Percentiles rank a stretch among this genome's conserved stretches.
Evolutionary conservation across 2,888 invertebrate species (phyloP).

Genomic region (Girardia tigrina): DNA sequence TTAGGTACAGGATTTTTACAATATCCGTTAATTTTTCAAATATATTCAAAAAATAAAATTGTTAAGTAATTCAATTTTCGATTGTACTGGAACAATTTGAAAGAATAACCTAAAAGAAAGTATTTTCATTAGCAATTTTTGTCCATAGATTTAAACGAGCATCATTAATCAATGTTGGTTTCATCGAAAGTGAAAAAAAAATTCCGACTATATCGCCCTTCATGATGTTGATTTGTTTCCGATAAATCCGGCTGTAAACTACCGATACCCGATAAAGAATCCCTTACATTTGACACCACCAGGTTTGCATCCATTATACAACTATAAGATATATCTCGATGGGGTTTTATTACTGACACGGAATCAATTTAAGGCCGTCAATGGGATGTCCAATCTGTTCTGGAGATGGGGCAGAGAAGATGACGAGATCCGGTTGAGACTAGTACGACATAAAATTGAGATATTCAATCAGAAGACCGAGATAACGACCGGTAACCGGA

Average conservation of each 20-base stretch:
- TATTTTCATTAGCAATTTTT: too few relatives aligned
- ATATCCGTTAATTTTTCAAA: too few relatives aligned
- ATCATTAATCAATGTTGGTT: constrained; percentile 85
- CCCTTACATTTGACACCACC: constrained; percentile 78
- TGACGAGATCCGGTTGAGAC: constrained; percentile 86
- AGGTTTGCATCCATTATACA: constrained; percentile 68
- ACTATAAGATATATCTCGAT: constrained; percentile 86
- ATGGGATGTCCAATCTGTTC: constrained; percentile 51
- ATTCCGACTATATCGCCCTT: constrained; percentile 87
- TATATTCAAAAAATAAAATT: too few relatives aligned
- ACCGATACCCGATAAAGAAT: constrained; percentile 56
- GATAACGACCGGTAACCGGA: constrained; percentile 63
- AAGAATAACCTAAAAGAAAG: too few relatives aligned
- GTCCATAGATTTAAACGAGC: constrained; percentile 91
- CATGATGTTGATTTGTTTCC: constrained; percentile 94
- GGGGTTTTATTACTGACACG: constrained; percentile 75
- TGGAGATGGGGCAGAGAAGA: constrained; percentile 99
- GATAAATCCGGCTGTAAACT: constrained; percentile 65
- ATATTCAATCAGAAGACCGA: constrained; percentile 51
- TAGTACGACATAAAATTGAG: constrained; percentile 67
- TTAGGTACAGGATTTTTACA: too few relatives aligned
- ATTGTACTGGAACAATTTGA: too few relatives aligned
- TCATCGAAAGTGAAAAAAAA: constrained; percentile 58
- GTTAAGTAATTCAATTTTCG: too few relatives aligned
- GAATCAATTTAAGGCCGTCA: constrained; percentile 47